Conservation (phyloP, 1,140 invertebrate species). For the Hycleus cichorii region DNA sequence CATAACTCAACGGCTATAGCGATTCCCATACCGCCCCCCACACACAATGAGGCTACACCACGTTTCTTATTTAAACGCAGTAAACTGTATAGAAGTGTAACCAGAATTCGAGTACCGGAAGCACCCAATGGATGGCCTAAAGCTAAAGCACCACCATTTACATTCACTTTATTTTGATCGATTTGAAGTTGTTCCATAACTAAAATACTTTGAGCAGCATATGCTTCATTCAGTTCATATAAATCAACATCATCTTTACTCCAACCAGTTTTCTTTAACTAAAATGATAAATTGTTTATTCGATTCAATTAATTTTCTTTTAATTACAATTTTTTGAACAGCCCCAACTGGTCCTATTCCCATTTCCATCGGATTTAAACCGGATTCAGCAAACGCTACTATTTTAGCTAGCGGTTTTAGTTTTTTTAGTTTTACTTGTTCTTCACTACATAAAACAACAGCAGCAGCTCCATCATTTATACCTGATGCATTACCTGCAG, state of each 20-base stretch:
- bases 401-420: constrained; percentile 55
- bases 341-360: constrained; percentile 69
- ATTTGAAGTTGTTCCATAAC: constrained; percentile 58
- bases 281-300: not conserved
- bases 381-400: constrained; percentile 56
- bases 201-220: constrained; percentile 67
- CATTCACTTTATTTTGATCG: constrained; percentile 67
- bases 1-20: constrained; percentile 67
- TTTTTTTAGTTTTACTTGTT: constrained; percentile 44
- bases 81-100: constrained; percentile 64
- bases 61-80: constrained; percentile 54
- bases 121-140: constrained; percentile 87
- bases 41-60: constrained; percentile 76
- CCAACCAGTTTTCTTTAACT: constrained; percentile 76
- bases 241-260: constrained; percentile 75
- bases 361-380: constrained; percentile 67
- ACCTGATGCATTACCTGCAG: constrained; percentile 72
- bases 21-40: constrained; percentile 93
- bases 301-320: not conserved
- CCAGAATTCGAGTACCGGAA: constrained; percentile 67
- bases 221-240: constrained; percentile 85
- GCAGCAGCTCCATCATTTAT: constrained; percentile 84
- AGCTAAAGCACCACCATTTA: constrained; percentile 80
- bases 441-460: constrained; percentile 59
- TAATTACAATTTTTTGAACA: constrained; percentile 53